These are phyloP conservation scores for Drosophila erecta DNA, from an alignment of 1,140 invertebrate species.

Conservation along the genomic window DNA sequence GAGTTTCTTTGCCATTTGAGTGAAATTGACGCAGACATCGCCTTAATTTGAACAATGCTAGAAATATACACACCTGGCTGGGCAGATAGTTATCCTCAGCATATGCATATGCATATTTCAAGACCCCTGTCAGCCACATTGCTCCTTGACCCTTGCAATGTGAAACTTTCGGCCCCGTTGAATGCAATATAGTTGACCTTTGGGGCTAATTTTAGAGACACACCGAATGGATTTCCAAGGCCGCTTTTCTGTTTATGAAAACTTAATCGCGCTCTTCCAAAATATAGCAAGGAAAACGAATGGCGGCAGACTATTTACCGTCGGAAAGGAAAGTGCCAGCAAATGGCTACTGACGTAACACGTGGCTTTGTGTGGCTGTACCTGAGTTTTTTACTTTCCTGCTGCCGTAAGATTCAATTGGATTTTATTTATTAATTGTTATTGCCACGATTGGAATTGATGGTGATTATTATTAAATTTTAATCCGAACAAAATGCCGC, in stretches of 20 bases:
- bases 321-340: not conserved
- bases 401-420: not conserved
- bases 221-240: constrained; percentile 20
- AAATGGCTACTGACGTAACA: constrained; percentile 22
- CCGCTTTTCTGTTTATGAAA: constrained; percentile 25
- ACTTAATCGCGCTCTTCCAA: constrained; percentile 22
- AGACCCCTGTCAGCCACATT: constrained; percentile 8
- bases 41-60: not conserved
- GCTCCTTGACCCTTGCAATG: not conserved
- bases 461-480: not conserved
- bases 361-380: not conserved
- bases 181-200: constrained; percentile 20
- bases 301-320: constrained; percentile 16
- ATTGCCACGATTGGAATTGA: constrained; percentile 3
- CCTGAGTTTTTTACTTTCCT: not conserved
- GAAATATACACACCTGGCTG: constrained; percentile 10
- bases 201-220: constrained; percentile 34
- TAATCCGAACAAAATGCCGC: not conserved
- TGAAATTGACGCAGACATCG: constrained; percentile 2
- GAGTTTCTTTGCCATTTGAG: not conserved
- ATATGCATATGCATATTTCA: constrained; percentile 17
- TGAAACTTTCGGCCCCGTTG: constrained; percentile 11
- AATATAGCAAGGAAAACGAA: constrained; percentile 2
- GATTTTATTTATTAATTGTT: constrained; percentile 11
- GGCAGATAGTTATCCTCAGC: constrained; percentile 13